phyloP scores from a whole-genome alignment of 2,797 vertebrate species.

The Sylvilagus floridanus region DNA sequence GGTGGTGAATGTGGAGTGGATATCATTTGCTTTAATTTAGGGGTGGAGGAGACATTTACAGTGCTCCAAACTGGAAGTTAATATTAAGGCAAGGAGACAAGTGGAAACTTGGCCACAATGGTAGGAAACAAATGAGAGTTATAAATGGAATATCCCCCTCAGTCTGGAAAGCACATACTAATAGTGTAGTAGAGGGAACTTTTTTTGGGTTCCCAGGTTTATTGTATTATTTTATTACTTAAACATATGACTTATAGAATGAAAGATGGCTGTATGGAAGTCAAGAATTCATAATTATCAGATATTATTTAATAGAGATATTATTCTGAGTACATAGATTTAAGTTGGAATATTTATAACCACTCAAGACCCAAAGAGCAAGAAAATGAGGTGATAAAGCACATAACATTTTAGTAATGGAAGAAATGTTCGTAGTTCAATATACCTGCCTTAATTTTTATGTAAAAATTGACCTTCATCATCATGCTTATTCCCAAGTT shows the following conservation, averaged over 20 bases:
- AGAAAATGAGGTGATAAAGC: slow-evolving; percentile 61
- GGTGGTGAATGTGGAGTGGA: slow-evolving; percentile 76
- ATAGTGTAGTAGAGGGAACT: slow-evolving; percentile 32
- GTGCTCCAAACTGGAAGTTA: slow-evolving; percentile 81
- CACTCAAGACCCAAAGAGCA: slow-evolving; percentile 59
- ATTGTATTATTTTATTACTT: slow-evolving; percentile 80
- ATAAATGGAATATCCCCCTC: slow-evolving; percentile 76
- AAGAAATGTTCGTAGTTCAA: background rate
- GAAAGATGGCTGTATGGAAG: slow-evolving; percentile 15
- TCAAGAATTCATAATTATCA: slow-evolving; percentile 72
- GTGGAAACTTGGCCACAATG: slow-evolving; percentile 84
- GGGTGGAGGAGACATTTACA: slow-evolving; percentile 76
- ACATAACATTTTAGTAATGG: slow-evolving; percentile 56
- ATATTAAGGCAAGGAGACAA: slow-evolving; percentile 80
- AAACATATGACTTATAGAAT: slow-evolving; percentile 71
- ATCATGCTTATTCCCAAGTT: background rate
- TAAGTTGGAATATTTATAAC: slow-evolving; percentile 60
- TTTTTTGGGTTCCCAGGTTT: slow-evolving; percentile 65
- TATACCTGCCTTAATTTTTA: slow-evolving; percentile 48
- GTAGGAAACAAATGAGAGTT: slow-evolving; percentile 83
- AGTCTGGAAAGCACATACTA: slow-evolving; percentile 77
- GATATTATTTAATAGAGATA: slow-evolving; percentile 56
- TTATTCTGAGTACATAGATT: slow-evolving; percentile 59
- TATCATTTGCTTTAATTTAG: slow-evolving; percentile 83
- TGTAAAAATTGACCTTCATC: slow-evolving; percentile 37